phyloP scores from a whole-genome alignment of 2,888 invertebrate genomes.

The Pheosia gnoma region DNA sequence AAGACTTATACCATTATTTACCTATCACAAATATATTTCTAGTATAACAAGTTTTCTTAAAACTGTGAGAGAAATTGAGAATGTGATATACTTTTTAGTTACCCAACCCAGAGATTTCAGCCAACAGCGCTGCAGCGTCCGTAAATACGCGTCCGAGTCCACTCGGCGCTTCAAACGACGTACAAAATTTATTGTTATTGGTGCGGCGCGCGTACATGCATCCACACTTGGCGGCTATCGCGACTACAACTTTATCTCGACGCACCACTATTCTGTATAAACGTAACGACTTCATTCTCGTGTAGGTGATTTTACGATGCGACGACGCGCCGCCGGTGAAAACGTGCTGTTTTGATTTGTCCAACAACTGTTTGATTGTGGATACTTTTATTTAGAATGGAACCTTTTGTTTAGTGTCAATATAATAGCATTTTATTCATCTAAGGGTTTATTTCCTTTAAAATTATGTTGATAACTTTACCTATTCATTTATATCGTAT shows the following conservation, averaged over 20 bases:
- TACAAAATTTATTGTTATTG: conserved; percentile 83
- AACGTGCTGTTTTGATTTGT: conserved; percentile 56
- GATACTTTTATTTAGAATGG: conserved; percentile 29
- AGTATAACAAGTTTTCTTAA: not conserved
- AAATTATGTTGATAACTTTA: too few relatives aligned
- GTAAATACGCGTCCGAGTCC: conserved; percentile 33
- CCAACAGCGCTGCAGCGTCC: conserved; percentile 18
- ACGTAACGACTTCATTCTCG: conserved; percentile 55
- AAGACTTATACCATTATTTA: too few relatives aligned
- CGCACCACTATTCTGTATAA: conserved; percentile 61
- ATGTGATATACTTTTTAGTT: not conserved
- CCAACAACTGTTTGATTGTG: conserved; percentile 44
- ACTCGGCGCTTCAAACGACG: conserved; percentile 78
- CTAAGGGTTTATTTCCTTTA: too few relatives aligned
- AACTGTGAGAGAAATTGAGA: not conserved
- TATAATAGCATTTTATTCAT: not conserved
- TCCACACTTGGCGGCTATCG: conserved; percentile 83
- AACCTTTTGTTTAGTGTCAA: not conserved
- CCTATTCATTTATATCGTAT: too few relatives aligned
- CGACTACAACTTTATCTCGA: conserved; percentile 79
- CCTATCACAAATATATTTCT: too few relatives aligned
- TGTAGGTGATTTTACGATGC: conserved; percentile 53
- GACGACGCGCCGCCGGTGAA: conserved; percentile 32
- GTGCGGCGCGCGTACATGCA: conserved; percentile 78
- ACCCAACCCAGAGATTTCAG: conserved; percentile 5